Conservation (phyloP, 2,113 vertebrate genomes). For the Planiliza haematocheilus region DNA sequence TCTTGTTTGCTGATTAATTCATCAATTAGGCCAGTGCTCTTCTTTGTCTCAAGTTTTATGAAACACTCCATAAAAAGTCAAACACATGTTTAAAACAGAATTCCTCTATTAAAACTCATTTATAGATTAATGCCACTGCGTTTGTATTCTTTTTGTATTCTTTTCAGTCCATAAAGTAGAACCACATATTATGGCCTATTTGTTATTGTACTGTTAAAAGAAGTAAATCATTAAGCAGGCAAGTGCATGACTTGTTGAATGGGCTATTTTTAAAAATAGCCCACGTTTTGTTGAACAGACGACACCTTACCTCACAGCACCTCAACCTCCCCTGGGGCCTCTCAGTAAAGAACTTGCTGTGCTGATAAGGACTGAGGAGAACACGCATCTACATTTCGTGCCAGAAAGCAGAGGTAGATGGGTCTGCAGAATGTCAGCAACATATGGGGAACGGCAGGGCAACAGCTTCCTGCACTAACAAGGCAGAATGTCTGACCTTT, state of each 20-base stretch:
- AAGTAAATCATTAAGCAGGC: constrained; percentile 47
- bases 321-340: constrained; percentile 8
- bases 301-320: neutral
- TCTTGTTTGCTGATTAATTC: constrained; percentile 54
- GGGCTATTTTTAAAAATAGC: constrained; percentile 41
- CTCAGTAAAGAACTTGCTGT: constrained; percentile 12
- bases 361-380: constrained; percentile 34
- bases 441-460: constrained; percentile 12
- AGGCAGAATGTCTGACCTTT: constrained; percentile 14
- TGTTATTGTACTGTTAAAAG: constrained; percentile 52
- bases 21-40: constrained; percentile 50
- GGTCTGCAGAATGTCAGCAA: constrained; percentile 46
- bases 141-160: constrained; percentile 48
- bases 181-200: constrained; percentile 55
- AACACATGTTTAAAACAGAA: constrained; percentile 62
- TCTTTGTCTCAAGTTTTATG: constrained; percentile 63
- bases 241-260: constrained; percentile 48
- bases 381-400: constrained; percentile 17
- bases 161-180: constrained; percentile 55
- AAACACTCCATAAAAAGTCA: constrained; percentile 71
- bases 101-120: constrained; percentile 62
- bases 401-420: neutral
- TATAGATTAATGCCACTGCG: constrained; percentile 51
- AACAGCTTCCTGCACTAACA: constrained; percentile 15
- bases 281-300: constrained; percentile 12